These are phyloP conservation scores for Sphenopsis melanotis DNA, from an alignment of 2,797 vertebrate genomes.

Conservation along the genomic window DNA sequence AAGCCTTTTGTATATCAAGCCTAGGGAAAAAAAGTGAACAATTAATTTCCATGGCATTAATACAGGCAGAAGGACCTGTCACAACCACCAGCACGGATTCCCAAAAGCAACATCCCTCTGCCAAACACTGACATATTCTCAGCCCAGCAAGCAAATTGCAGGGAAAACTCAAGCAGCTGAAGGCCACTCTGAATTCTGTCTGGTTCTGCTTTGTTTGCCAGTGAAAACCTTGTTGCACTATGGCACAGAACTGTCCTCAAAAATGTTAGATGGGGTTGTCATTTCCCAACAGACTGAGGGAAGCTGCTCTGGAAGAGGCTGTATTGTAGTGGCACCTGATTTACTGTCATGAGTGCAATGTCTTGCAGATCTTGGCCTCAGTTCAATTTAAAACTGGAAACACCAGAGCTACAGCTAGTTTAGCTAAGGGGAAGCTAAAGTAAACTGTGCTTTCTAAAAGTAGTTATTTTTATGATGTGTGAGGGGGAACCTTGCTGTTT, in stretches of 20 bases:
- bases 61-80: not conserved
- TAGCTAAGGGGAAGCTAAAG: not conserved
- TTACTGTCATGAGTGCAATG: not conserved
- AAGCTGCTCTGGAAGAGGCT: not conserved
- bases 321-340: not conserved
- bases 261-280: not conserved
- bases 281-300: not conserved
- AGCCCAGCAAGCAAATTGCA: not conserved
- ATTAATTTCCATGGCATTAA: not conserved
- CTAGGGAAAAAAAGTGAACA: not conserved
- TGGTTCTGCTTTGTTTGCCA: not conserved
- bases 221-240: not conserved
- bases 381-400: not conserved
- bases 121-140: not conserved
- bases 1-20: not conserved
- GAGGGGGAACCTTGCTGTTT: not conserved
- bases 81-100: not conserved
- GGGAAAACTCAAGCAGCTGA: not conserved
- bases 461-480: not conserved
- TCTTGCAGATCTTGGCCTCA: not conserved
- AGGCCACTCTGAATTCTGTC: not conserved
- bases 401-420: not conserved
- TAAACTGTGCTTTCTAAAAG: not conserved
- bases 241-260: not conserved
- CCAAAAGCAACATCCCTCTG: not conserved